Conservation (phyloP, 2,113 vertebrate species). For the Sceloporus tristichus region DNA sequence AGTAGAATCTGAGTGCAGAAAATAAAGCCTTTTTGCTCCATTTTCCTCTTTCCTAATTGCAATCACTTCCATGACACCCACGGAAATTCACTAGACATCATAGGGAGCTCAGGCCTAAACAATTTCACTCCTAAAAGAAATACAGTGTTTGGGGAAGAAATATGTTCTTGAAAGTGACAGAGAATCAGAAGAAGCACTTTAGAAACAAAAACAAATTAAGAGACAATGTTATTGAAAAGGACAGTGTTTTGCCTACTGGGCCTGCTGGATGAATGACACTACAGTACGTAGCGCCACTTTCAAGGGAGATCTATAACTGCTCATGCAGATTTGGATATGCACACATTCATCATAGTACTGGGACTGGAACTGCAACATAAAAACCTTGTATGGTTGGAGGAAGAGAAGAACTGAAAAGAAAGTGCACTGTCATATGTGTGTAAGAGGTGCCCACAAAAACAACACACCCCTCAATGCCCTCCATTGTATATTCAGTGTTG, state of each 20-base stretch:
- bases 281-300: background rate
- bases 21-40: background rate
- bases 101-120: background rate
- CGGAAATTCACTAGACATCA: background rate
- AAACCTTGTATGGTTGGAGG: background rate
- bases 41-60: background rate
- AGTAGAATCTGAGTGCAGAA: background rate
- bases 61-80: background rate
- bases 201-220: background rate
- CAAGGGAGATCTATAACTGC: background rate
- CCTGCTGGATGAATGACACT: background rate
- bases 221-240: background rate
- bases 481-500: background rate
- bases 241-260: background rate
- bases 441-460: background rate
- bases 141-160: background rate
- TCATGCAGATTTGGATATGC: background rate
- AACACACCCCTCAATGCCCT: background rate
- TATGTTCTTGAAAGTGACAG: background rate
- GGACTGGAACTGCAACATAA: background rate
- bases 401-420: background rate
- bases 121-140: background rate
- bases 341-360: background rate
- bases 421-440: background rate
- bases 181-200: background rate